phyloP scores from a whole-genome alignment of 2,797 vertebrate species.

The Enteromius radiatus region DNA sequence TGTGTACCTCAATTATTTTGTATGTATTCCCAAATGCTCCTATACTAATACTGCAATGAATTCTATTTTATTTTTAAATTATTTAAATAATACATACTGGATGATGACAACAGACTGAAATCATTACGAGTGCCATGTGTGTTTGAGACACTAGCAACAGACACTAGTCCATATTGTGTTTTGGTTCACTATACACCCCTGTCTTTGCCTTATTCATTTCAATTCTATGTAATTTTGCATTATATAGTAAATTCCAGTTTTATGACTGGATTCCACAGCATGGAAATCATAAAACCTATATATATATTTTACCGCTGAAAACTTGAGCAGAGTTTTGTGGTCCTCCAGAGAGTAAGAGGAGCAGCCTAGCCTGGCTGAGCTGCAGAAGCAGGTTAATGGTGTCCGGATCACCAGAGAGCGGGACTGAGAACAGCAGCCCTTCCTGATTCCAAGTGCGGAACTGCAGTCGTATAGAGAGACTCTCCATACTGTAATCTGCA shows the following conservation, averaged over 20 bases:
- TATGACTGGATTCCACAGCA: not conserved
- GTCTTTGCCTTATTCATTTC: not conserved
- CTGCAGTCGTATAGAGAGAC: constrained; percentile 61
- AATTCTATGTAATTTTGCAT: not conserved
- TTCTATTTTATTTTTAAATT: not conserved
- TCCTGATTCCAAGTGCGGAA: constrained; percentile 65
- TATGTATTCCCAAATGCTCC: not conserved
- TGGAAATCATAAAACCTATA: not conserved
- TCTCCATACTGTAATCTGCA: constrained; percentile 32
- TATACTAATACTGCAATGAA: not conserved
- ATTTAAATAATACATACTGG: too few relatives aligned
- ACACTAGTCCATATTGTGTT: not conserved
- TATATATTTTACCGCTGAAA: constrained; percentile 44
- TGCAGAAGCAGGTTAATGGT: constrained; percentile 45
- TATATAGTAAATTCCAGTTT: not conserved
- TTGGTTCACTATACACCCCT: not conserved
- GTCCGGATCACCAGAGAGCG: constrained; percentile 28
- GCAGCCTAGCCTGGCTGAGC: constrained; percentile 47
- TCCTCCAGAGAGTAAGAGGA: constrained; percentile 41
- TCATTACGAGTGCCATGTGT: not conserved
- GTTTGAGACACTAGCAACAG: not conserved
- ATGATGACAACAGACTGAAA: too few relatives aligned
- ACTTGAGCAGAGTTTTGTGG: constrained; percentile 38
- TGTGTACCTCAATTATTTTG: not conserved
- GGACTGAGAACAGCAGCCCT: constrained; percentile 53